Evolutionary conservation across 2,797 vertebrate species (phyloP), one percentile per base, ranked within the genome.

Genomic region (Thunnus albacares): DNA sequence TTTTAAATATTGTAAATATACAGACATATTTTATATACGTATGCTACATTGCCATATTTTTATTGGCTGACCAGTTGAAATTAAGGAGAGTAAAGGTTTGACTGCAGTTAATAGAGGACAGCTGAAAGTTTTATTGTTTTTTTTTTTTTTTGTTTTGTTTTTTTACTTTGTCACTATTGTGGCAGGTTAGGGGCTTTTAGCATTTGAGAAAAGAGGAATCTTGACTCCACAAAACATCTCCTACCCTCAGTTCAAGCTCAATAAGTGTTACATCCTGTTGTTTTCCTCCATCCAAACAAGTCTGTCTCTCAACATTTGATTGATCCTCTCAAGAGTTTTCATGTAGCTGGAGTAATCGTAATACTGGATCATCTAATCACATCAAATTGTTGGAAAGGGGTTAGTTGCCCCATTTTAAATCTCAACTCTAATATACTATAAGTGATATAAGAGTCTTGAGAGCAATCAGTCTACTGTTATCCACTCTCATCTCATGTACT

Each of bases 1-100:
- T 95, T 95, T 94, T 94, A 95, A 93, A 96, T 94, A 95, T 83
- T 95, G 90, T 95, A 96, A 92, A 95, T 96, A 92, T 95, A 95
- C 86, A 96, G 93, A 95, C 91, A 93, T 96, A 96, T 96, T 96
- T 96, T 96, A 83, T 96, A 96, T 95, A 94, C 83, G 35, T 91
- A 92, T 71, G 83, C 90, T 64, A 87, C 92, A 90, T 95, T 87
- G 92, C 91, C 93, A 93, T 95, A 95, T 96, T 95, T 95, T 94
- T 94, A 92, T 94, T 95, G 90, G 92, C 87, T 4, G 82, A 84
- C 41, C 61, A 79, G 81, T 83, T 85, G 58, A 90, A 90, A 91
- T 79, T 73, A 80, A 77, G 68, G 73, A 86, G 79, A 78, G 83
- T 69, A 63, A 55, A 84, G 77, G 68, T 83, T 77, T 82, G 85